Conservation (phyloP, 2,797 vertebrate genomes). For the Poeciliopsis gracilis region DNA sequence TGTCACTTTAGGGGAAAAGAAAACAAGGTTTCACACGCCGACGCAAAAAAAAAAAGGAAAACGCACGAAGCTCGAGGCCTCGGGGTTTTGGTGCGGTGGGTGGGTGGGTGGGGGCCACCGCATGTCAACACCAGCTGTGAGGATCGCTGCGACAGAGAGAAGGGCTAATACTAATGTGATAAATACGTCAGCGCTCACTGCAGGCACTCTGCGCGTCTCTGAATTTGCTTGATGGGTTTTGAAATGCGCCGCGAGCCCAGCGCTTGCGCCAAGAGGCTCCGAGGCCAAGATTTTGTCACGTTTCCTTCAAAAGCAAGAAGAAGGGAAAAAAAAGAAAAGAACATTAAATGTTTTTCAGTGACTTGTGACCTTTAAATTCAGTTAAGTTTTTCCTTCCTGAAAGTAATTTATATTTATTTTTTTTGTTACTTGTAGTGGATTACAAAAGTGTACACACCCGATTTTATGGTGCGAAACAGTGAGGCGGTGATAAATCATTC, state of each 20-base stretch:
- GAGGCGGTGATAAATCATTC: neutral
- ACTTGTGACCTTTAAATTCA: no score
- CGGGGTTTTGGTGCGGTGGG: slow-evolving; percentile 56
- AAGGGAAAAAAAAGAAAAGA: neutral
- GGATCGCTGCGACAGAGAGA: slow-evolving; percentile 75
- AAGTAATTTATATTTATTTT: neutral
- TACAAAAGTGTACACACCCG: neutral
- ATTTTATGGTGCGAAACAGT: neutral
- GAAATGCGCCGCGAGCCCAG: slow-evolving; percentile 42
- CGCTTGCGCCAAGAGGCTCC: slow-evolving; percentile 37
- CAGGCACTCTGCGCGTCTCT: slow-evolving; percentile 57
- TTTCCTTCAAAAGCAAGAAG: slow-evolving; percentile 11
- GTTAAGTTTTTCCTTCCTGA: neutral
- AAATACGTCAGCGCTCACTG: slow-evolving; percentile 80
- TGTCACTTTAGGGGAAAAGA: slow-evolving; percentile 53
- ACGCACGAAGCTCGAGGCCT: slow-evolving; percentile 43
- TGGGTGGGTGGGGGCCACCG: slow-evolving; percentile 30
- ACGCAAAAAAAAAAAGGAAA: neutral
- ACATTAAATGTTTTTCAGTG: no score
- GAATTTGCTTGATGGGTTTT: slow-evolving; percentile 50
- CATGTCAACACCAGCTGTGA: slow-evolving; percentile 80
- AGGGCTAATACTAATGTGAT: slow-evolving; percentile 84
- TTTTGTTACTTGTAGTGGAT: neutral
- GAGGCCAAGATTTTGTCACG: slow-evolving; percentile 34
- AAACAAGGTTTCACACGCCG: slow-evolving; percentile 54